A percentile compares a stretch with the other conserved stretches of the same genome.
phyloP scores from a whole-genome alignment of 2,113 vertebrate species.

The Cyphomyrus plagiostoma region DNA sequence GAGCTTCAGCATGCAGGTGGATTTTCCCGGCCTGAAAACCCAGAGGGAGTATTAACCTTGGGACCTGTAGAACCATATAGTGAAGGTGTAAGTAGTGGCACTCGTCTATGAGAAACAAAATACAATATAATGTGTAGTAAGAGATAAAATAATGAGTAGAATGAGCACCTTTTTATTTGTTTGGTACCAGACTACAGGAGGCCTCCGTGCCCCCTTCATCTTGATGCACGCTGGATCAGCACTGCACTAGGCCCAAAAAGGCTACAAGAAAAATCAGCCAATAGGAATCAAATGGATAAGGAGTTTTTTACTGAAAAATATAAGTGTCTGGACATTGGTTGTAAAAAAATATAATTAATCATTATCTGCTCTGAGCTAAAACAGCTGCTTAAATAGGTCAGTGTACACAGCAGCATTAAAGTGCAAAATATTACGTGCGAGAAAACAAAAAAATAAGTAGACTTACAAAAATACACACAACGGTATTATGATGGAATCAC shows the following conservation, averaged over 20 bases:
- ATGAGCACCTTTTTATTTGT: background rate
- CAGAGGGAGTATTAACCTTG: background rate
- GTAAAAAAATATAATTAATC: background rate
- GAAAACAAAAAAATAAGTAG: background rate
- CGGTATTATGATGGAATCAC: background rate
- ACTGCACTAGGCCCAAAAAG: background rate
- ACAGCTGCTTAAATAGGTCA: background rate
- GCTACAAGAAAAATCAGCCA: background rate
- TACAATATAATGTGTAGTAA: background rate
- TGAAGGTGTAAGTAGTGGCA: background rate
- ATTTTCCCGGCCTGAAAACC: background rate
- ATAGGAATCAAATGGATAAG: background rate
- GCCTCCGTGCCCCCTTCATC: background rate
- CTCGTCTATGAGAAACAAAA: background rate
- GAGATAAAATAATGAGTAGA: background rate
- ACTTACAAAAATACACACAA: background rate
- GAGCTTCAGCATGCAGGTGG: background rate
- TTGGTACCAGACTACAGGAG: background rate
- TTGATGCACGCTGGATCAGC: background rate
- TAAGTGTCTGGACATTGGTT: background rate
- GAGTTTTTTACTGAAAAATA: conserved; percentile 3
- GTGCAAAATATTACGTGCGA: background rate
- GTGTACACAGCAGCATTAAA: background rate
- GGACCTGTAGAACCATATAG: background rate
- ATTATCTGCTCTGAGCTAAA: background rate